Percentiles rank a stretch among this genome's conserved stretches.
Conservation (phyloP, 2,888 invertebrate species). For the Rhabditophanes sp. region DNA sequence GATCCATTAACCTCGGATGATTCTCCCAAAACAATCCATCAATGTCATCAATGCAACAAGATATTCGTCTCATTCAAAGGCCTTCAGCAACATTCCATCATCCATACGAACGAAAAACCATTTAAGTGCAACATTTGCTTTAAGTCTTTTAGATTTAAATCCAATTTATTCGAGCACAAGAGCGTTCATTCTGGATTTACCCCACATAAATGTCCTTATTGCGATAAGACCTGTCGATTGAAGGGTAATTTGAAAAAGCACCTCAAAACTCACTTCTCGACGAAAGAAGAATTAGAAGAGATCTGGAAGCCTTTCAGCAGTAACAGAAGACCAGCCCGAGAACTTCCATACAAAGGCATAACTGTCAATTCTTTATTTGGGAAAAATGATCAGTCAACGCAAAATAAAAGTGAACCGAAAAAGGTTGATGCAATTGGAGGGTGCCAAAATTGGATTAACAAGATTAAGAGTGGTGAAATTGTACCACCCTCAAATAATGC, state of each 20-base stretch:
- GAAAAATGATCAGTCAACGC: too few species aligned
- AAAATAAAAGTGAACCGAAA: too few species aligned
- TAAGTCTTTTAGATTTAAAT: slow-evolving; percentile 8
- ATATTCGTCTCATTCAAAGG: too few species aligned
- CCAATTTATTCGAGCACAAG: slow-evolving; percentile 5
- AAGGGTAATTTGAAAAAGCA: slow-evolving; percentile 20
- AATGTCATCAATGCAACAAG: too few species aligned
- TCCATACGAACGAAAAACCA: slow-evolving; percentile 5
- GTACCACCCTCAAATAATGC: slow-evolving; percentile 18
- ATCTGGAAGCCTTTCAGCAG: too few species aligned
- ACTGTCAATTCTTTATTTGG: too few species aligned
- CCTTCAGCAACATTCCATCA: too few species aligned
- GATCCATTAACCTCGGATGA: too few species aligned
- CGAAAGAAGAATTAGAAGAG: slow-evolving; percentile 13
- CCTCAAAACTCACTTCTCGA: slow-evolving; percentile 12
- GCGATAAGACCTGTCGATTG: slow-evolving; percentile 14
- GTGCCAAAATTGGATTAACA: slow-evolving; percentile 39
- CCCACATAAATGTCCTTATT: slow-evolving; percentile 8
- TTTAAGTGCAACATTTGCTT: slow-evolving; percentile 5
- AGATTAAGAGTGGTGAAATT: slow-evolving; percentile 31
- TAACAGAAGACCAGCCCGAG: too few species aligned
- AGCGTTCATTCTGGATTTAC: background rate
- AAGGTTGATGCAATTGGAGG: too few species aligned
- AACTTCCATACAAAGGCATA: too few species aligned
- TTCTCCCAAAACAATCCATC: too few species aligned